phyloP scores from a whole-genome alignment of 2,113 vertebrate genomes.

The Smithornis capensis region DNA sequence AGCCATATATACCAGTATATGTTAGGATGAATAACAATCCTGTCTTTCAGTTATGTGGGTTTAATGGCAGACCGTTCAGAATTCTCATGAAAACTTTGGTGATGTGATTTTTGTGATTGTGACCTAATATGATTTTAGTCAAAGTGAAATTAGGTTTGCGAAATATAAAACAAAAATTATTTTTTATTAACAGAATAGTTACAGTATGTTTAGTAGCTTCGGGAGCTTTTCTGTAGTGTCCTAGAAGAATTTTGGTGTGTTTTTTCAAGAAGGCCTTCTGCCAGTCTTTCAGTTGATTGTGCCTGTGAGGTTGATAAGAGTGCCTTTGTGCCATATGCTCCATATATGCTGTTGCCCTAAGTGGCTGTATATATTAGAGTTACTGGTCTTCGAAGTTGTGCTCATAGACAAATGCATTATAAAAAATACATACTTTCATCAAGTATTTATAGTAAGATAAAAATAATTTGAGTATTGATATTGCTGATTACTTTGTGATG shows the following conservation, averaged over 20 bases:
- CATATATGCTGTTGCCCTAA: background rate
- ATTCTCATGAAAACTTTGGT: background rate
- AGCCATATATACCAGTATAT: background rate
- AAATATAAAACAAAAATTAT: background rate
- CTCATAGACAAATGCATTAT: background rate
- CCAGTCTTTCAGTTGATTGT: background rate
- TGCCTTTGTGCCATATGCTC: background rate
- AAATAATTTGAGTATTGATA: background rate
- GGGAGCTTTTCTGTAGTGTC: background rate
- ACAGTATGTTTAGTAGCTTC: background rate
- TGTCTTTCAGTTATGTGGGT: background rate
- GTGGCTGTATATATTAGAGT: background rate
- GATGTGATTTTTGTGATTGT: background rate
- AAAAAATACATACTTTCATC: background rate
- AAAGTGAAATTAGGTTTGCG: background rate
- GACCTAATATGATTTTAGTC: background rate
- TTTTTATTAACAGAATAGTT: background rate
- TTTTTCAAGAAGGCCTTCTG: background rate
- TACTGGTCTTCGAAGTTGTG: background rate
- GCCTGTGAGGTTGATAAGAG: background rate
- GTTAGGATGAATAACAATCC: background rate
- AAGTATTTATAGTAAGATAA: background rate
- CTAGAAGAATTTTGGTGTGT: background rate
- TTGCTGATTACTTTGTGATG: background rate
- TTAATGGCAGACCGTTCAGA: background rate